Percentiles rank a stretch among this genome's conserved stretches.
phyloP scores from a whole-genome alignment of 2,888 invertebrate species.

The Slavum lentiscoides region DNA sequence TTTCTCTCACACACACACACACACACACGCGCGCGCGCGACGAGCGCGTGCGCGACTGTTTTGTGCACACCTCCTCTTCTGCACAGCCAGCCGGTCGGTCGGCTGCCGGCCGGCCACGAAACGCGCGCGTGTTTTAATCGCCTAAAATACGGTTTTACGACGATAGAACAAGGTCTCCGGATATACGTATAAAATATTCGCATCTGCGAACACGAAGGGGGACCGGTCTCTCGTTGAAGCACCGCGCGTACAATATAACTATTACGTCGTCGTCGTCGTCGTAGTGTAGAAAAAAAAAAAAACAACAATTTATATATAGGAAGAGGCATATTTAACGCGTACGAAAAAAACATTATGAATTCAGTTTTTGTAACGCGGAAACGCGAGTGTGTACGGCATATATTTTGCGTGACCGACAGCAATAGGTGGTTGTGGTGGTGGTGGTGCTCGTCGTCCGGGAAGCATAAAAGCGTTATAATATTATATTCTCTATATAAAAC shows the following conservation, averaged over 20 bases:
- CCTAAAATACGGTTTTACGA: conserved; percentile 26
- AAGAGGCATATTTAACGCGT: no score
- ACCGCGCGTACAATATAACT: no score
- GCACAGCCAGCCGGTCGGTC: neutral
- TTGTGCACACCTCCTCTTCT: neutral
- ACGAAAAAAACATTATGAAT: neutral
- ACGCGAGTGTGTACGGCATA: neutral
- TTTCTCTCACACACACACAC: neutral
- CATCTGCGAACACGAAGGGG: conserved; percentile 25
- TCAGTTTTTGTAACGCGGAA: conserved; percentile 1
- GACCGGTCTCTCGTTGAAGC: neutral
- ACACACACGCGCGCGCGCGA: no score
- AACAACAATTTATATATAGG: no score
- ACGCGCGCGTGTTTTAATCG: conserved; percentile 15
- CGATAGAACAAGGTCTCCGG: conserved; percentile 22
- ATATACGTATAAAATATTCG: neutral
- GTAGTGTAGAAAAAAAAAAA: no score
- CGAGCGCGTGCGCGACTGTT: neutral
- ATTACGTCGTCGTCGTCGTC: no score
- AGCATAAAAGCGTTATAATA: no score
- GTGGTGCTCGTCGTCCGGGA: no score
- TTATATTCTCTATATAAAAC: no score
- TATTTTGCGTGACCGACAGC: no score
- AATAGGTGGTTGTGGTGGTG: no score
- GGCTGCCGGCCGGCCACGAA: conserved; percentile 10